Evolutionary conservation across 2,888 invertebrate genomes (phyloP), one percentile per base, ranked within the genome.

Genomic region (Sceliomorpha sp.): DNA sequence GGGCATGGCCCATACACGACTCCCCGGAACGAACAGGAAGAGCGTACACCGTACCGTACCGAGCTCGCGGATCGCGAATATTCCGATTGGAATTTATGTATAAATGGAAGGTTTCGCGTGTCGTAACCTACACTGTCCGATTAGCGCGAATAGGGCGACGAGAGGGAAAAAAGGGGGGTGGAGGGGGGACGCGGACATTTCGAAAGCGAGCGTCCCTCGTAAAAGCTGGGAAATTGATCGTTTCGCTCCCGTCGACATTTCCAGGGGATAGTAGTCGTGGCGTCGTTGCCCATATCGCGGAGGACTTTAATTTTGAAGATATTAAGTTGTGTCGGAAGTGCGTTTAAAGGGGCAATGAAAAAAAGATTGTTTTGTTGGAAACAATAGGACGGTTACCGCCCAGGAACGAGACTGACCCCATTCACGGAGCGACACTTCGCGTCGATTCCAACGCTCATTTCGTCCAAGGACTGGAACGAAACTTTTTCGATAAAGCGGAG

Each of bases 401-500:
- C 20, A 32, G 17, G 20, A 4, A 47, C 47, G 32, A 47, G 44
- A 50, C 50, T 44, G 50, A 9, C 32, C 32, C 51, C 26, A 32
- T 32, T 32, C 10, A 6, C 27, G 42, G 36, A 29, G 20, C 2
- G 20, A 2, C 20, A 20, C 20, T 4, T 5, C 20, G 20, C 20
- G 20, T 20, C 5, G 20, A 20, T 20, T 20, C 20, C n/a, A 5
- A 20, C 20, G 20, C 45, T 63, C 63, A 63, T 63, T 63, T 63
- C 40, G 47, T 31, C 12, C 44, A 9, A 45, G 45, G 53, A 42
- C 14, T 13, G 50, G 20, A 36, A 37, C 44, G 6, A 63, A 63
- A 63, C 63, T 63, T 63, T 63, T 63, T 63, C 55, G 63, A 63
- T 63, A 63, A 55, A 53, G 45, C 44, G 55, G 27, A 55, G 47